Conservation (phyloP, 2,888 invertebrate genomes). For the Calameuta pallipes region DNA sequence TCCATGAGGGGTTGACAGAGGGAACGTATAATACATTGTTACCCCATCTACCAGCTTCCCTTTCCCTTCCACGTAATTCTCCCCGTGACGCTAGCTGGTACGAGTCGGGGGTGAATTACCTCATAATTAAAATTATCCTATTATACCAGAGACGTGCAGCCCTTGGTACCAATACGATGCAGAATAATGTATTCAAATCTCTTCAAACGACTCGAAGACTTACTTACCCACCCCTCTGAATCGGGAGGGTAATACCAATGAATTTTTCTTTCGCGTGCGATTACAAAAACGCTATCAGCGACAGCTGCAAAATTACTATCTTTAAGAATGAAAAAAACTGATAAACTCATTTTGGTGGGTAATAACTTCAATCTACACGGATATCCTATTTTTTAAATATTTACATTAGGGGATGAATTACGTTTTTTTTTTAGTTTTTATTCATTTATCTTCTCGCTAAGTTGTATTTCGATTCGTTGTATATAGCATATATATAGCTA, state of each 20-base stretch:
- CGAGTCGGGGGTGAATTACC: conserved; percentile 38
- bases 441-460: too few species aligned
- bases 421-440: neutral
- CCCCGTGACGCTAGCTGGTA: conserved; percentile 21
- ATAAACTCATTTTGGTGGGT: neutral
- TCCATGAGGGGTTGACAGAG: conserved; percentile 45
- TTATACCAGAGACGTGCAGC: conserved; percentile 19
- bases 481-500: too few species aligned
- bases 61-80: conserved; percentile 36
- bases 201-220: neutral
- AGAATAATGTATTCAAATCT: neutral
- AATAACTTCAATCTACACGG: neutral
- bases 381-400: neutral
- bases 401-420: neutral
- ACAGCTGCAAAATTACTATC: neutral
- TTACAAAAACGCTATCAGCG: neutral
- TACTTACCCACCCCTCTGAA: neutral
- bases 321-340: neutral
- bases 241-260: neutral
- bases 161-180: neutral
- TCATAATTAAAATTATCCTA: conserved; percentile 58
- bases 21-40: conserved; percentile 63
- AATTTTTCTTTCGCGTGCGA: neutral
- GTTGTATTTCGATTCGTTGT: too few species aligned
- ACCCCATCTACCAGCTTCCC: conserved; percentile 51